Base-by-base conservation (phyloP, 2,888 invertebrate species). In the Teinopalpus imperialis region DNA sequence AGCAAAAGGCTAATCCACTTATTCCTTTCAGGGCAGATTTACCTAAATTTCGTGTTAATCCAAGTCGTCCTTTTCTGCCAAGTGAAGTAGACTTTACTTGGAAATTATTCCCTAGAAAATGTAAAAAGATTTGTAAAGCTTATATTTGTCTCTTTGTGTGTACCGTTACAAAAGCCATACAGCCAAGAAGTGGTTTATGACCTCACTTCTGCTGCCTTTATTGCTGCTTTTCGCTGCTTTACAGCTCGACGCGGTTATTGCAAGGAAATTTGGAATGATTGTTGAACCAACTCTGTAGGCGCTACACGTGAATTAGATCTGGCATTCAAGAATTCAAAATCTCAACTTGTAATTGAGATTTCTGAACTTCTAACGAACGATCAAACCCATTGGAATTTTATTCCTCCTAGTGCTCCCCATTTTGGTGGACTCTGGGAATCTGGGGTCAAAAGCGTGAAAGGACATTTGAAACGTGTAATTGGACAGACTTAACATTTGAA, bases 401-500 rank as follows among this genome's bases (percentile, higher is more conserved):
- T 49, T 12, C 54, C 54, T 2, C 54, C 48, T 9, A 3, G 30
- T 6, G 31, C 51, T 18, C 53, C 56, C 1, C 52, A 56, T 21
- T 53, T 51, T 18, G 53, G 52, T 5, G 52, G 56, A 0, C 10
- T 56, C 8, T 54, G 51, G 51, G 51, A 54, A 23, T 39, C 53
- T 3, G 53, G 53, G 13, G 48, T 54, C 5, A 52, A 52, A 31
- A 14, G 18, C 7, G 20, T 51, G 4, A 54, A 54, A n/a, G 29
- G 43, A 9, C 51, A 56, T 21, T 9, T 56, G 0, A 50, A 49
- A 43, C 46, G 53, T 3, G 49, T 49, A n/a, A 43, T 55, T 46
- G n/a, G n/a, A n/a, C n/a, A n/a, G n/a, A n/a, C n/a, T n/a, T n/a
- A n/a, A n/a, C n/a, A n/a, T n/a, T n/a, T n/a, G n/a, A n/a, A n/a